These are phyloP conservation scores for Myrmecophaga tridactyla DNA, from an alignment of 2,113 vertebrate species.

Conservation along the genomic window DNA sequence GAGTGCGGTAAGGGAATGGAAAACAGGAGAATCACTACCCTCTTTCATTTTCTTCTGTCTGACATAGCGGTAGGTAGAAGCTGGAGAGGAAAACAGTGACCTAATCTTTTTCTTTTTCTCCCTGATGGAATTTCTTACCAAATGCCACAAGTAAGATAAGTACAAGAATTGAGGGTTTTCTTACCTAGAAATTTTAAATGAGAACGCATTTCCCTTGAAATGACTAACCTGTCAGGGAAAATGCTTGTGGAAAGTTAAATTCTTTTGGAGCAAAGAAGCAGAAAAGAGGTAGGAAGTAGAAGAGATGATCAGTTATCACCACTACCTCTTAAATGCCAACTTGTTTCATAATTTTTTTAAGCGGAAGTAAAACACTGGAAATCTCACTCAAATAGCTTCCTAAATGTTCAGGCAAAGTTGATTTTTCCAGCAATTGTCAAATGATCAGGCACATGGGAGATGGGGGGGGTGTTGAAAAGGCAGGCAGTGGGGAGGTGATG, in stretches of 20 bases:
- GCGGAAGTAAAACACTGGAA: slow-evolving; percentile 62
- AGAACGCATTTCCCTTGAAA: neutral
- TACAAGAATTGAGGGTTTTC: neutral
- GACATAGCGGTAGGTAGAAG: neutral
- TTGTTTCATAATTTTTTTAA: slow-evolving; percentile 45
- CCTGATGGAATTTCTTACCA: neutral
- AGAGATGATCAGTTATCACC: neutral
- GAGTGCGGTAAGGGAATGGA: neutral
- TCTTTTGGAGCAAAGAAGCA: slow-evolving; percentile 5
- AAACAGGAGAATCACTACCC: neutral
- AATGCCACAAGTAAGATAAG: neutral
- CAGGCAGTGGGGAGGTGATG: neutral
- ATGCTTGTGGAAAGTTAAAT: neutral
- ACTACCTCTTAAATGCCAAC: neutral
- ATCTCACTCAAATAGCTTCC: slow-evolving; percentile 63
- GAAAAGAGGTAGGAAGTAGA: neutral
- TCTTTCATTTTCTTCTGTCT: neutral
- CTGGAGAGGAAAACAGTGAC: too few relatives aligned
- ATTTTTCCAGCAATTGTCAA: slow-evolving; percentile 67
- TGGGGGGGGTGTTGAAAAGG: neutral
- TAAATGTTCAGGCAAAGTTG: slow-evolving; percentile 45
- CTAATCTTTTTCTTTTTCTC: neutral
- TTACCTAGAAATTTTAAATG: neutral
- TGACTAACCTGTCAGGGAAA: neutral
- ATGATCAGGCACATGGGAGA: neutral